Conservation (phyloP, 23 tunicate genomes). For the Phallusia fumigata region DNA sequence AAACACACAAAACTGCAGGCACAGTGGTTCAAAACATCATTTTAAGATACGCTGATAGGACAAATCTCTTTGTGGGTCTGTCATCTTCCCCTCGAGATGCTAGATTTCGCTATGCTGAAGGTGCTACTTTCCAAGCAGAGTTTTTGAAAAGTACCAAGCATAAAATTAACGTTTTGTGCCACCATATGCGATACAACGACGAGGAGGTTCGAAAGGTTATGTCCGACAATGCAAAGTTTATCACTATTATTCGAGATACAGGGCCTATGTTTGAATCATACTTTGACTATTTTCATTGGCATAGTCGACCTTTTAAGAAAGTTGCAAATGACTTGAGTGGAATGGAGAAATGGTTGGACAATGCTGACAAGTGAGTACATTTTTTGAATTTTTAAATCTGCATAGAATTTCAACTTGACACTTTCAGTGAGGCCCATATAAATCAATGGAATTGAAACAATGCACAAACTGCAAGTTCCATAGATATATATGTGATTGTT, state of each 20-base stretch:
- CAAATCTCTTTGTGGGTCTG: constrained; percentile 58
- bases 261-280: constrained; percentile 38
- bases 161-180: constrained; percentile 47
- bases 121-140: constrained; percentile 31
- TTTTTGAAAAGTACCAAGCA: constrained; percentile 12
- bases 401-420: too few relatives aligned
- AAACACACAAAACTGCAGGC: constrained; percentile 94
- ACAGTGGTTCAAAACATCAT: constrained; percentile 75
- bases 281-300: constrained; percentile 46
- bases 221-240: constrained; percentile 35
- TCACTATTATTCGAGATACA: constrained; percentile 54
- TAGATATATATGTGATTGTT: too few relatives aligned
- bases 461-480: too few relatives aligned
- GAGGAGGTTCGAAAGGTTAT: constrained; percentile 29
- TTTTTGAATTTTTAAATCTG: too few relatives aligned
- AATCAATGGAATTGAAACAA: too few relatives aligned
- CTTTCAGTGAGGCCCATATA: too few relatives aligned
- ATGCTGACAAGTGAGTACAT: background rate
- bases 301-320: constrained; percentile 21
- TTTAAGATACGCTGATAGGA: constrained; percentile 57
- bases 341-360: background rate
- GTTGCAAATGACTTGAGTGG: constrained; percentile 12
- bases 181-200: constrained; percentile 50
- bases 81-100: constrained; percentile 13
- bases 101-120: constrained; percentile 45